Evolutionary conservation across 2,888 invertebrate genomes (phyloP).

Genomic region (Seira musarum): DNA sequence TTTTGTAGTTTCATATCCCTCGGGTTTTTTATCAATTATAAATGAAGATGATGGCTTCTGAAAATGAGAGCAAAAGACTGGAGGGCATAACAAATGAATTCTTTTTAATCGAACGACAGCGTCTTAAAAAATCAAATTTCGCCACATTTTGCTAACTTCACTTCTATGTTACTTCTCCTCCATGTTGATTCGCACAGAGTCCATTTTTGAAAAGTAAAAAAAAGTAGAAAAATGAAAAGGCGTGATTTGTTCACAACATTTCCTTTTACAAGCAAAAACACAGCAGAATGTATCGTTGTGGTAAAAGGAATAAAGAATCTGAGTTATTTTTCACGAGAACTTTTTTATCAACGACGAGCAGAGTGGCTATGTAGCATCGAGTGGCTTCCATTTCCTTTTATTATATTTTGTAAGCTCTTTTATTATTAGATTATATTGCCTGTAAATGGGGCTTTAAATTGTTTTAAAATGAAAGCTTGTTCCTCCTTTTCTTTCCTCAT

Average conservation of each 20-base stretch:
- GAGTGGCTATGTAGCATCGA: background rate
- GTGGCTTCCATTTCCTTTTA: no score
- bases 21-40: no score
- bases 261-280: conserved; percentile 23
- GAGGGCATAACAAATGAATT: no score
- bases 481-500: conserved; percentile 31
- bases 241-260: conserved; percentile 52
- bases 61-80: no score
- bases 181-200: no score
- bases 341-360: conserved; percentile 42
- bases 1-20: no score
- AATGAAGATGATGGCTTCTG: no score
- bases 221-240: conserved; percentile 26
- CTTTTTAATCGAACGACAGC: no score
- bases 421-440: conserved; percentile 56
- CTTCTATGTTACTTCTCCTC: no score
- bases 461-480: conserved; percentile 58
- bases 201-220: conserved; percentile 3
- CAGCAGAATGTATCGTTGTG: conserved; percentile 2
- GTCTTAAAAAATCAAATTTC: no score
- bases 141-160: no score
- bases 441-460: conserved; percentile 61
- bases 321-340: conserved; percentile 34
- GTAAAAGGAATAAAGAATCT: no score
- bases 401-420: conserved; percentile 20